Conservation (phyloP, 1,140 invertebrate species). For the Leptestheria dahalacensis region DNA sequence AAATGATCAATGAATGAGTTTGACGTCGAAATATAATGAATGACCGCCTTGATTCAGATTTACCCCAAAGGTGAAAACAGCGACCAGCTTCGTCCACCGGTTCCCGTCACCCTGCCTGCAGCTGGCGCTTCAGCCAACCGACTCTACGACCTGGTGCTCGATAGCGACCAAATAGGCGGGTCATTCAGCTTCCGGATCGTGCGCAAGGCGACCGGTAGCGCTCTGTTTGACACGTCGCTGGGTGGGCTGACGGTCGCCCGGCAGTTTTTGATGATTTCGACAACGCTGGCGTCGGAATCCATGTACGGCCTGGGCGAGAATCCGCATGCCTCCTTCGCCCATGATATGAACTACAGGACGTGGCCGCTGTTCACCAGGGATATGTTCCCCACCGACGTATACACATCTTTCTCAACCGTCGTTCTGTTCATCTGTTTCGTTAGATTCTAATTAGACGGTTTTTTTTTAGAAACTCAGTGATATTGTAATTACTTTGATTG, state of each 20-base stretch:
- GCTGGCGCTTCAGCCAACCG: neutral
- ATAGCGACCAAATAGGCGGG: neutral
- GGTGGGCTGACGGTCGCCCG: conserved; percentile 19
- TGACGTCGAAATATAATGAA: neutral
- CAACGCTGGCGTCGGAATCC: conserved; percentile 30
- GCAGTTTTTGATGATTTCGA: conserved; percentile 25
- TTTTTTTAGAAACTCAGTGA: neutral
- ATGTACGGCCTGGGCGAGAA: conserved; percentile 39
- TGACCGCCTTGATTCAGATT: neutral
- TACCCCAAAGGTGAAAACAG: neutral
- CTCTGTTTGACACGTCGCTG: conserved; percentile 16
- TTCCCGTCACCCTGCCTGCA: neutral
- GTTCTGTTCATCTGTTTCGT: no score
- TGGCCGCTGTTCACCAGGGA: conserved; percentile 34
- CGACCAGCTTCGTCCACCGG: neutral
- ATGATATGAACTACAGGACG: conserved; percentile 26
- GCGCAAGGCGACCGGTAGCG: neutral
- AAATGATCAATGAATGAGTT: no score
- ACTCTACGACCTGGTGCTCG: neutral
- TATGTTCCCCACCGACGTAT: conserved; percentile 25
- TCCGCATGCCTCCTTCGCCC: conserved; percentile 19
- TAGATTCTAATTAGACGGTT: no score
- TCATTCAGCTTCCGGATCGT: neutral
- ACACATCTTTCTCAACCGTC: neutral
- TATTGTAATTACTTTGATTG: neutral